Conservation (phyloP, 1,140 invertebrate genomes). For the Protaetia brevitarsis region DNA sequence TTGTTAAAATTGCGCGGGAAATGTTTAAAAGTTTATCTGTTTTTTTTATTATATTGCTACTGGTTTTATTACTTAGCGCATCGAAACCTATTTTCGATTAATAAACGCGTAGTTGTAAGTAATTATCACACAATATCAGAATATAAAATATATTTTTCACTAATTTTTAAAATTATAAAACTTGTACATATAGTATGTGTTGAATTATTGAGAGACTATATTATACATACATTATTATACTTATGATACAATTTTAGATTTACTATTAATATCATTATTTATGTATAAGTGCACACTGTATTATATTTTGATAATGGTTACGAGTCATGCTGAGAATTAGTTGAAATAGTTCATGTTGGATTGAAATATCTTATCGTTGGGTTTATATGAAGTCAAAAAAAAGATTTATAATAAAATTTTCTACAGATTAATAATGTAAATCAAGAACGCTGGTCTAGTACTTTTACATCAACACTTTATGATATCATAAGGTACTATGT, state of each 20-base stretch:
- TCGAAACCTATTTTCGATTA: background rate
- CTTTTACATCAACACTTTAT: too few relatives aligned
- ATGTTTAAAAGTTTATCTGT: background rate
- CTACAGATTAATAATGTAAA: too few relatives aligned
- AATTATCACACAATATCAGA: conserved; percentile 14
- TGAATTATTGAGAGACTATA: conserved; percentile 15
- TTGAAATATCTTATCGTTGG: too few relatives aligned
- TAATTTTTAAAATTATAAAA: conserved; percentile 23
- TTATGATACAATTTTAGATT: background rate
- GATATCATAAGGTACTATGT: too few relatives aligned
- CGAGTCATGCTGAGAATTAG: too few relatives aligned
- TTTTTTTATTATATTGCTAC: background rate
- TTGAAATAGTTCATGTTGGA: too few relatives aligned
- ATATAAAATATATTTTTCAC: conserved; percentile 14
- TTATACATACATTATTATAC: conserved; percentile 1
- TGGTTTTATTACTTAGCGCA: background rate
- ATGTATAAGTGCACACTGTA: too few relatives aligned
- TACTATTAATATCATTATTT: background rate
- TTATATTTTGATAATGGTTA: too few relatives aligned
- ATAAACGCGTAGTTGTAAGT: conserved; percentile 12
- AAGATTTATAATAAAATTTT: too few relatives aligned
- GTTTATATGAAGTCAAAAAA: too few relatives aligned
- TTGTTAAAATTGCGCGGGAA: too few relatives aligned
- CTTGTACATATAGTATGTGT: conserved; percentile 14
- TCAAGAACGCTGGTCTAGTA: too few relatives aligned